phyloP scores from a whole-genome alignment of 37 sponge, comb jelly and placozoan genomes.

The Axinella damicornis region DNA sequence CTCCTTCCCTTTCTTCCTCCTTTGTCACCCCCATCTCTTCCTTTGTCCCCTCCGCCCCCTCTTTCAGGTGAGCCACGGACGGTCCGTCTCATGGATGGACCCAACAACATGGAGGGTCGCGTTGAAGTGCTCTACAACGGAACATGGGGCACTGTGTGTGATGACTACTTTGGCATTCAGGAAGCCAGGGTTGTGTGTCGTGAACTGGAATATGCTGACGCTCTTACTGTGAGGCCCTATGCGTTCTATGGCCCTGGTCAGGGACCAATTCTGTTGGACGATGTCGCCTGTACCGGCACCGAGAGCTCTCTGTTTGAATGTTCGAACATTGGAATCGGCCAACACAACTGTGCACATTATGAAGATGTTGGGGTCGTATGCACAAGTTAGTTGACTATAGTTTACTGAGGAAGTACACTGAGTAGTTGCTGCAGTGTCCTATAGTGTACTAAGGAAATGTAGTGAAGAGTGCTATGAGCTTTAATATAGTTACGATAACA shows the following conservation, averaged over 20 bases:
- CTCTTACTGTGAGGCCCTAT: background rate
- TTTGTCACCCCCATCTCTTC: background rate
- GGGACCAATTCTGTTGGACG: constrained; percentile 51
- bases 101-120: constrained; percentile 1
- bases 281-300: constrained; percentile 55
- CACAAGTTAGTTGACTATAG: constrained; percentile 36
- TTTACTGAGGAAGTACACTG: no score
- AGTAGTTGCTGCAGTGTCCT: no score
- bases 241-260: constrained; percentile 34
- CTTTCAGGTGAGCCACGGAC: no score
- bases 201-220: constrained; percentile 43
- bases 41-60: background rate
- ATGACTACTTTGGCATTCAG: constrained; percentile 31
- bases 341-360: constrained; percentile 53
- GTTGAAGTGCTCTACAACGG: constrained; percentile 27
- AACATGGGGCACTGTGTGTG: constrained; percentile 52
- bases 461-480: no score
- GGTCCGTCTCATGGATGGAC: constrained; percentile 5
- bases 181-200: constrained; percentile 62
- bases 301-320: constrained; percentile 45
- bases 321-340: constrained; percentile 26
- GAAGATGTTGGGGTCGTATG: constrained; percentile 71
- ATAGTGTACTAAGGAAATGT: no score
- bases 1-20: background rate
- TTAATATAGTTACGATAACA: no score